Conservation (phyloP, 2,113 vertebrate genomes). For the Edolisoma coerulescens region DNA sequence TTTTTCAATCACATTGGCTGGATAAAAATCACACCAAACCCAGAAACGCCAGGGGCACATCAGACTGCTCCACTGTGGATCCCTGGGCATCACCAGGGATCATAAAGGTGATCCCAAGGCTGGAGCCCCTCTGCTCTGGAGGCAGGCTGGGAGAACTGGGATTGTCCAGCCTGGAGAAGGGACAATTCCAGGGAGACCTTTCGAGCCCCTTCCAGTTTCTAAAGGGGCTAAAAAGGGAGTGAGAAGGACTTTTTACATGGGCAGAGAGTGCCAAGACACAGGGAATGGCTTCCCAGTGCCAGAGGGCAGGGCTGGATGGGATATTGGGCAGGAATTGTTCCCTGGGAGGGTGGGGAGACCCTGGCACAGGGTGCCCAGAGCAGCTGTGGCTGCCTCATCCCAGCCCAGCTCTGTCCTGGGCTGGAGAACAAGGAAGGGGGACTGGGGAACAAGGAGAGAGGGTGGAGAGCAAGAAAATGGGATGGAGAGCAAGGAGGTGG, state of each 20-base stretch:
- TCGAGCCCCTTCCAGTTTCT: background rate
- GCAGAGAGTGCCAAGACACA: background rate
- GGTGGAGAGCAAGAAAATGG: background rate
- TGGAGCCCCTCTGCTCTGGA: background rate
- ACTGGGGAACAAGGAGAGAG: background rate
- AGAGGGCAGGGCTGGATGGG: background rate
- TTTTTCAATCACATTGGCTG: background rate
- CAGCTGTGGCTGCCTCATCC: background rate
- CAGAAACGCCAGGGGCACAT: background rate
- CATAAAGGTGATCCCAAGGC: background rate
- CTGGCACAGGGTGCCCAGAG: background rate
- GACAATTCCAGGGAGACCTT: background rate
- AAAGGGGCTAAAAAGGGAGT: background rate
- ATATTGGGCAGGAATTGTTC: background rate
- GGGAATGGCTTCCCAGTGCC: background rate
- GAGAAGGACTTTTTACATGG: background rate
- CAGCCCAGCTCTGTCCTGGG: background rate
- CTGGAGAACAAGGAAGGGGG: background rate
- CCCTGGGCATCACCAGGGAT: background rate
- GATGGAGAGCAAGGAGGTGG: too few species aligned
- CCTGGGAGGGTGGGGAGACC: background rate
- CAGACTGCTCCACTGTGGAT: fast-evolving
- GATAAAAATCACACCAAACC: background rate
- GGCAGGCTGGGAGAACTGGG: background rate
- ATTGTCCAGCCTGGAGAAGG: background rate